phyloP scores from a whole-genome alignment of 2,888 invertebrate species.

The Habrosyne pyritoides region DNA sequence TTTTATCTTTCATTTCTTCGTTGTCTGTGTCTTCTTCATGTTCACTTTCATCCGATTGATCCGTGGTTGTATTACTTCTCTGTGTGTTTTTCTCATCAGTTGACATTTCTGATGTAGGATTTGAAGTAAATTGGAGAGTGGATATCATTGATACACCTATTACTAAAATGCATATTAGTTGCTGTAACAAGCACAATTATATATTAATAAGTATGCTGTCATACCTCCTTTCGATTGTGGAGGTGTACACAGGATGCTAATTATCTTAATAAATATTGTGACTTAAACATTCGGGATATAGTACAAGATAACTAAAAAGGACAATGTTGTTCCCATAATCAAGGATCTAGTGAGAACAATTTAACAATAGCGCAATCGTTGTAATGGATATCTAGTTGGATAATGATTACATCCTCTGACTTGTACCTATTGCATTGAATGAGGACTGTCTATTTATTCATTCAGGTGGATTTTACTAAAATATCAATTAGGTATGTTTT shows the following conservation, averaged over 20 bases:
- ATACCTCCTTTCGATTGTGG: conserved; percentile 10
- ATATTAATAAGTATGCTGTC: not conserved
- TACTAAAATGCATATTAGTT: conserved; percentile 45
- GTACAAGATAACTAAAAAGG: conserved; percentile 20
- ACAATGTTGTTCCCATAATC: conserved; percentile 29
- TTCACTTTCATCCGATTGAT: conserved; percentile 68
- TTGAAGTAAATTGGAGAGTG: conserved; percentile 58
- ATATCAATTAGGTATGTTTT: too few species aligned
- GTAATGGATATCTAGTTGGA: conserved; percentile 51
- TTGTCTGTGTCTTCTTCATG: conserved; percentile 67
- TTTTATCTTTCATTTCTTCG: conserved; percentile 69
- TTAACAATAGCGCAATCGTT: conserved; percentile 52
- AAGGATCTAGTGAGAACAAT: conserved; percentile 48
- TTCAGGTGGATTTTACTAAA: not conserved
- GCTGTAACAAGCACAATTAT: conserved; percentile 47
- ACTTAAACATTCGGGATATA: conserved; percentile 15
- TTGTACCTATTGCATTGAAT: conserved; percentile 21
- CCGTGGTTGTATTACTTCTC: conserved; percentile 60
- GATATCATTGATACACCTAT: conserved; percentile 41
- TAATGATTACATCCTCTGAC: conserved; percentile 66
- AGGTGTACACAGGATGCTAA: conserved; percentile 26
- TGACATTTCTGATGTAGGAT: conserved; percentile 73
- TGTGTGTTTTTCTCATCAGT: conserved; percentile 60
- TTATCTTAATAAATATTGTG: conserved; percentile 14
- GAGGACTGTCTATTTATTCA: conserved; percentile 7